Percentiles rank a stretch among this genome's conserved stretches.
These are phyloP conservation scores for Zygaena filipendulae DNA, from an alignment of 2,888 invertebrate species.

Conservation along the genomic window DNA sequence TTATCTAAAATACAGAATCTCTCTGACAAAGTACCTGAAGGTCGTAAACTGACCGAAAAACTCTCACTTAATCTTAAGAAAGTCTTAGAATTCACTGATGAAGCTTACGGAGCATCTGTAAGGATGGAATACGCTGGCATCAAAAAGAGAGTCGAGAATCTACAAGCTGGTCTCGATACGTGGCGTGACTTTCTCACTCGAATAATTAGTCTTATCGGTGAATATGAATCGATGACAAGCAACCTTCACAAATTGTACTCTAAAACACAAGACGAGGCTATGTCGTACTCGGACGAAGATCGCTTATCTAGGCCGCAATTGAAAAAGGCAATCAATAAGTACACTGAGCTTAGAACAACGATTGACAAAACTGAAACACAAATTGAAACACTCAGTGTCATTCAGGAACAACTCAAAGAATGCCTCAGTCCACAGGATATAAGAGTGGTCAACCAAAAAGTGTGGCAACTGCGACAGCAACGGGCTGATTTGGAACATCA, in stretches of 20 bases:
- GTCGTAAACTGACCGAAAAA: constrained; percentile 72
- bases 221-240: constrained; percentile 72
- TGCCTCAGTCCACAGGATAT: constrained; percentile 87
- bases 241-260: constrained; percentile 72
- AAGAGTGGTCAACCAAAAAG: constrained; percentile 80
- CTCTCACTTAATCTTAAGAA: constrained; percentile 73
- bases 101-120: constrained; percentile 80
- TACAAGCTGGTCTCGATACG: constrained; percentile 82
- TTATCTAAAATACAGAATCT: constrained; percentile 75
- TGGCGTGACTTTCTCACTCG: constrained; percentile 81
- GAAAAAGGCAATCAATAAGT: constrained; percentile 71
- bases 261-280: constrained; percentile 72
- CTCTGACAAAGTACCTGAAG: constrained; percentile 74
- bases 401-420: constrained; percentile 85
- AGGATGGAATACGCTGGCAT: constrained; percentile 85
- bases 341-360: constrained; percentile 70
- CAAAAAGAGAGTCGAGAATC: constrained; percentile 79
- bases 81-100: constrained; percentile 78
- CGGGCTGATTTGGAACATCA: constrained; percentile 85
- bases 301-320: constrained; percentile 71
- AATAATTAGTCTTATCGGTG: constrained; percentile 71
- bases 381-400: constrained; percentile 77
- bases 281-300: constrained; percentile 62
- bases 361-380: constrained; percentile 69
- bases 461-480: constrained; percentile 83